A percentile compares a stretch with the other conserved stretches of the same genome.
Evolutionary conservation across 2,113 vertebrate genomes (phyloP).

Genomic region (Danio rerio): DNA sequence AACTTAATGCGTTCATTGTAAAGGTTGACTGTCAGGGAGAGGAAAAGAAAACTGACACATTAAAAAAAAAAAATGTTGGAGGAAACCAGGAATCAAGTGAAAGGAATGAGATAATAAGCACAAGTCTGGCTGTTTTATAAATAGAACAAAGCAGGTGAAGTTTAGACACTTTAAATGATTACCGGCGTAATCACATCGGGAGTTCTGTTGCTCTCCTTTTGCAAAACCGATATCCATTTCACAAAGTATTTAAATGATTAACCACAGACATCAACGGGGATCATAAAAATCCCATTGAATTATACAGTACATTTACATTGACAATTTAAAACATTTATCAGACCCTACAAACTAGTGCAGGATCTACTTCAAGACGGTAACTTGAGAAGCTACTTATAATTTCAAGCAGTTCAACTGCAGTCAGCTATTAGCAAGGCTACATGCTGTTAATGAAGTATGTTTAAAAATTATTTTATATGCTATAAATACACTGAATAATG

Average conservation of each 20-base stretch:
- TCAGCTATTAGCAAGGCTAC: background rate
- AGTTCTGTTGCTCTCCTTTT: slow-evolving; percentile 8
- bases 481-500: slow-evolving; percentile 1
- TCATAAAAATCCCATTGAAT: background rate
- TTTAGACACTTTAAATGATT: slow-evolving; percentile 26
- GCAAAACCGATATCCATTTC: slow-evolving; percentile 16
- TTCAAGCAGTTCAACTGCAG: background rate
- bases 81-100: slow-evolving; percentile 55
- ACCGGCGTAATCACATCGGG: slow-evolving; percentile 17
- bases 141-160: slow-evolving; percentile 42
- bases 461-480: background rate
- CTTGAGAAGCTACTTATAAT: background rate
- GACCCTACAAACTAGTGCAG: background rate
- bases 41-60: slow-evolving; percentile 41
- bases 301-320: slow-evolving; percentile 14
- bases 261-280: background rate
- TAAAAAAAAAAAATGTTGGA: slow-evolving; percentile 9
- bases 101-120: slow-evolving; percentile 51
- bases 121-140: slow-evolving; percentile 45
- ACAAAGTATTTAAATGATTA: background rate
- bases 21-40: slow-evolving; percentile 64
- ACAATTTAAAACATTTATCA: background rate
- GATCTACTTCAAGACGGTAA: background rate
- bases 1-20: slow-evolving; percentile 68
- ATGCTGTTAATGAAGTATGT: background rate